A percentile compares a stretch with the other conserved stretches of the same genome.
Conservation (phyloP, 2,888 invertebrate species). For the Trimorus sp. region DNA sequence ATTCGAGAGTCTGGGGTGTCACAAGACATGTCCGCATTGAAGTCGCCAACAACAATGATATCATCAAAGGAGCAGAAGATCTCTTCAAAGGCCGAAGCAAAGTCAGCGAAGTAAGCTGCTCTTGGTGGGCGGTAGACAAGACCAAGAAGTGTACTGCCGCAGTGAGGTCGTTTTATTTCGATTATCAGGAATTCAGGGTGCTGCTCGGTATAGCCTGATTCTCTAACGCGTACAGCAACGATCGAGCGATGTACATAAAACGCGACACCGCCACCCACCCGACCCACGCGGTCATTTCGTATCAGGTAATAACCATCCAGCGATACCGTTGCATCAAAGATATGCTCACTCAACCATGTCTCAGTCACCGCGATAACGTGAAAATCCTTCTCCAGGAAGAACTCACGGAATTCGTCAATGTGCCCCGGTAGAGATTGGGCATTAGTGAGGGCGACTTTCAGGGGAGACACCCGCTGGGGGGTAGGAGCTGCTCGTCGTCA, state of each 20-base stretch:
- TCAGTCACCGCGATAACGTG: constrained; percentile 7
- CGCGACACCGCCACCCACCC: neutral
- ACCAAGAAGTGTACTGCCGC: neutral
- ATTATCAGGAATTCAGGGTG: neutral
- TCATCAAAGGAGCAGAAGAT: neutral
- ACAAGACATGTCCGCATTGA: neutral
- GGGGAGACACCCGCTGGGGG: too few species aligned
- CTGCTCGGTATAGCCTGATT: neutral
- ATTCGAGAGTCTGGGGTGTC: neutral
- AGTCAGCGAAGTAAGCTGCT: neutral
- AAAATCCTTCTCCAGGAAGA: neutral
- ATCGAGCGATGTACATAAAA: neutral
- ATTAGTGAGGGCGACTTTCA: neutral
- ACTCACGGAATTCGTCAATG: too few species aligned
- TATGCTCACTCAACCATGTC: neutral
- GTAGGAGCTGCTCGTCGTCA: too few species aligned
- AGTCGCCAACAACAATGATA: too few species aligned
- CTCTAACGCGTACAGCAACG: neutral
- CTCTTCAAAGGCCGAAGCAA: neutral
- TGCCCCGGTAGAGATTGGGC: neutral
- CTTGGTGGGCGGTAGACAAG: constrained; percentile 1
- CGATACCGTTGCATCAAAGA: neutral
- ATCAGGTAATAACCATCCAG: too few species aligned
- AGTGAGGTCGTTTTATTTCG: neutral
- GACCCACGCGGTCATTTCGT: too few species aligned